Evolutionary conservation across 2,113 vertebrate species (phyloP).

Genomic region (Malurus elegans): DNA sequence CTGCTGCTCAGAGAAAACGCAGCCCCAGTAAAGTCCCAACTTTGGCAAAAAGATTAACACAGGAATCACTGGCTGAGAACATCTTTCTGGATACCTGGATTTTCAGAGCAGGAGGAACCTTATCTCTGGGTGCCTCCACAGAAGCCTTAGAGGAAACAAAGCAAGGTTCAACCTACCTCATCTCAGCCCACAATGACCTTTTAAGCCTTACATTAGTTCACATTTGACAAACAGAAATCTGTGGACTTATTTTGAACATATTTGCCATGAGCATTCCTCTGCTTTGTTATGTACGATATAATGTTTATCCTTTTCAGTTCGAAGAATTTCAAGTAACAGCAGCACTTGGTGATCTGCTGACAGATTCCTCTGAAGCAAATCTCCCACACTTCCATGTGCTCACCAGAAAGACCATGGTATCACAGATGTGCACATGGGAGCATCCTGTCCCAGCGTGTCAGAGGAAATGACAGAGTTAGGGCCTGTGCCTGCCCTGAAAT

Average conservation of each 20-base stretch:
- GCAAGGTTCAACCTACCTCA: neutral
- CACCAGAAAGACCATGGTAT: neutral
- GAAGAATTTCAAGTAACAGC: neutral
- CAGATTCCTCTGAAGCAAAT: neutral
- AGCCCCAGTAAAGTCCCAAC: neutral
- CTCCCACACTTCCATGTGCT: neutral
- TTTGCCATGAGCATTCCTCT: neutral
- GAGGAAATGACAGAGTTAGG: neutral
- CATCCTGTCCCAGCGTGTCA: rapidly evolving
- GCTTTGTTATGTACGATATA: neutral
- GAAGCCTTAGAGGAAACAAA: neutral
- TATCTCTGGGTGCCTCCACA: neutral
- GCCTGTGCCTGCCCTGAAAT: neutral
- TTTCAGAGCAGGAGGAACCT: neutral
- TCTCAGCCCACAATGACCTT: neutral
- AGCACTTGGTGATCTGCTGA: neutral
- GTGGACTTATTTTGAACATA: neutral
- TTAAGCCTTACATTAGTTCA: neutral
- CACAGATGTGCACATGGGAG: rapidly evolving
- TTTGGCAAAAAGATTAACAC: neutral
- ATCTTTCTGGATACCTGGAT: neutral
- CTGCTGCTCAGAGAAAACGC: neutral
- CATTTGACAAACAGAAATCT: neutral
- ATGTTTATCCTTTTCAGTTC: neutral
- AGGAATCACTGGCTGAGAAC: neutral